Evolutionary conservation across 2,888 invertebrate species (phyloP).

Genomic region (Temnothorax unifasciatus): DNA sequence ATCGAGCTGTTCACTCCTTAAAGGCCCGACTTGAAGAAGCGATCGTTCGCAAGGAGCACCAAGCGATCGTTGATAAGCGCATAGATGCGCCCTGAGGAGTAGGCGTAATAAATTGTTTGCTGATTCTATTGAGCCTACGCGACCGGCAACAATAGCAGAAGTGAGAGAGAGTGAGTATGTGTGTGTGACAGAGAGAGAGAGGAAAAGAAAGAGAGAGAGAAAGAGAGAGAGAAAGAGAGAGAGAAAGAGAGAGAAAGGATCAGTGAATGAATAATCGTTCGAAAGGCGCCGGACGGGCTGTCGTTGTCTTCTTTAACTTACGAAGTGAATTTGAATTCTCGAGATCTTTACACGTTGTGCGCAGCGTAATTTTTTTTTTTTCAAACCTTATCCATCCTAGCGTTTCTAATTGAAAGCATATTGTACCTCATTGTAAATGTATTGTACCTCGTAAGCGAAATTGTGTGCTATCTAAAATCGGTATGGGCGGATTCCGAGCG

Average conservation of each 20-base stretch:
- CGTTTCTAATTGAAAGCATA: not conserved
- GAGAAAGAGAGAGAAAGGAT: not conserved
- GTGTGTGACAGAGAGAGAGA: constrained; percentile 22
- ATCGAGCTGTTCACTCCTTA: constrained; percentile 63
- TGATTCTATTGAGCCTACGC: constrained; percentile 77
- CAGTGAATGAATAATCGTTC: constrained; percentile 42
- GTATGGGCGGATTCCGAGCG: not conserved
- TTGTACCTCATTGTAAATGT: not conserved
- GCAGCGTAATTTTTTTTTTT: not conserved
- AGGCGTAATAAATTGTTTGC: constrained; percentile 78
- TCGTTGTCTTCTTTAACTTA: constrained; percentile 35
- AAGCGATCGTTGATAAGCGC: constrained; percentile 73
- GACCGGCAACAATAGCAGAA: constrained; percentile 71
- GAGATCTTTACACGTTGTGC: not conserved
- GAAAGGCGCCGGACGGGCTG: constrained; percentile 37
- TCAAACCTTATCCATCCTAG: not conserved
- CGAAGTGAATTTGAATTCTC: constrained; percentile 25
- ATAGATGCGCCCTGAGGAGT: constrained; percentile 75
- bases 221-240: not conserved
- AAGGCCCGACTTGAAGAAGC: constrained; percentile 69
- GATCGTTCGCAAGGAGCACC: constrained; percentile 74
- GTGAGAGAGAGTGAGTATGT: constrained; percentile 9
- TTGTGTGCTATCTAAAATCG: not conserved
- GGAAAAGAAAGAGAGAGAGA: not conserved
- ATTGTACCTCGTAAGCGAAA: constrained; percentile 2